Conservation (phyloP, 2,113 vertebrate genomes). For the Acanthisitta chloris region DNA sequence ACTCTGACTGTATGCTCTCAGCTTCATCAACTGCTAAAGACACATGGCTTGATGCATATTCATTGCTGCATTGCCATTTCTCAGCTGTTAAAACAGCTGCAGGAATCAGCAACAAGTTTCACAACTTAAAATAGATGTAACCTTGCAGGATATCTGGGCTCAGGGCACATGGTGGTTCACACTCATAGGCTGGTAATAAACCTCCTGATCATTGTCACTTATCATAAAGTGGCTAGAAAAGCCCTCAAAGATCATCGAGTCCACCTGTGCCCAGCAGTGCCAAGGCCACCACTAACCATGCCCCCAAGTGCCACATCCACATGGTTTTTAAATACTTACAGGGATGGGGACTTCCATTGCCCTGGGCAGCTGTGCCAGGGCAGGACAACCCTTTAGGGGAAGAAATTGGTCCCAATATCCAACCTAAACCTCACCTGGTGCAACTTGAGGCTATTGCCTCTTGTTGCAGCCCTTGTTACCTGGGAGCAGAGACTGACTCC, state of each 20-base stretch:
- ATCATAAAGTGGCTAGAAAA: not conserved
- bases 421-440: not conserved
- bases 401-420: not conserved
- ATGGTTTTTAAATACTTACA: not conserved
- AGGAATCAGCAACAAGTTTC: not conserved
- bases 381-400: not conserved
- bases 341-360: not conserved
- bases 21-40: not conserved
- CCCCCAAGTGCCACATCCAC: not conserved
- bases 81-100: conserved; percentile 22
- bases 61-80: not conserved
- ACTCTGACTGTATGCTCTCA: not conserved
- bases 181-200: not conserved
- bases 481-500: accelerated
- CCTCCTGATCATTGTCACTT: not conserved
- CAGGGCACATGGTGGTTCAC: accelerated
- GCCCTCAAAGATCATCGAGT: accelerated
- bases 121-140: not conserved
- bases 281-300: not conserved
- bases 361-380: not conserved
- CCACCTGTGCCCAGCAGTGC: not conserved
- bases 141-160: not conserved
- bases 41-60: not conserved
- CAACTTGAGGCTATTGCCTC: accelerated
- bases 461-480: not conserved